phyloP scores from a whole-genome alignment of 1,140 invertebrate genomes.

The Hesperophylax magnus region DNA sequence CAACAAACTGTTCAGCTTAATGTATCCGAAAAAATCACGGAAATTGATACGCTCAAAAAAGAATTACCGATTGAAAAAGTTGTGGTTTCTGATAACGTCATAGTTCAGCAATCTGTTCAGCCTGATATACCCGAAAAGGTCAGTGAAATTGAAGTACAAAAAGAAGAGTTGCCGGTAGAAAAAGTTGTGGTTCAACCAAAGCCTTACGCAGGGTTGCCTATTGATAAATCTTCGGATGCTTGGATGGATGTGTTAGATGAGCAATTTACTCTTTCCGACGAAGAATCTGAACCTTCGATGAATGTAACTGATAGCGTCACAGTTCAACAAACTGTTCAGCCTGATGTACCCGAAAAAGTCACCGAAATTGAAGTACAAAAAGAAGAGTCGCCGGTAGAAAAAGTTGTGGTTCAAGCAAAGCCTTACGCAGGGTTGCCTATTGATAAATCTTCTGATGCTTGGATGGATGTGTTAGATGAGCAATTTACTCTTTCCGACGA shows the following conservation, averaged over 20 bases:
- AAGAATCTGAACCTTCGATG: constrained; percentile 63
- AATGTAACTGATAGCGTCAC: no score
- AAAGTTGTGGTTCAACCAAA: constrained; percentile 1
- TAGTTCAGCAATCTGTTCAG: background rate
- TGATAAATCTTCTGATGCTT: no score
- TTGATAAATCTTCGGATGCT: constrained; percentile 66
- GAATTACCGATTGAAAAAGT: background rate
- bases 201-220: constrained; percentile 64
- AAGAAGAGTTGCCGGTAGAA: constrained; percentile 4
- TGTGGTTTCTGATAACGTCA: background rate
- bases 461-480: no score
- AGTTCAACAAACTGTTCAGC: no score
- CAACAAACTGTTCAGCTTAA: background rate
- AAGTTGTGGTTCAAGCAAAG: no score
- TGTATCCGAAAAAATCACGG: background rate
- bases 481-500: no score
- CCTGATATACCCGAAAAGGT: background rate
- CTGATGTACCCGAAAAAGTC: constrained; percentile 45
- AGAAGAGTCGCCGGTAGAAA: no score
- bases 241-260: constrained; percentile 72
- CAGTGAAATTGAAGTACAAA: constrained; percentile 5
- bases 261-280: constrained; percentile 65
- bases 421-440: no score
- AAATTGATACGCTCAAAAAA: constrained; percentile 12
- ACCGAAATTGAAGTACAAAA: constrained; percentile 43